Conservation (phyloP, 2,888 invertebrate genomes). For the Drosophila barbarae region DNA sequence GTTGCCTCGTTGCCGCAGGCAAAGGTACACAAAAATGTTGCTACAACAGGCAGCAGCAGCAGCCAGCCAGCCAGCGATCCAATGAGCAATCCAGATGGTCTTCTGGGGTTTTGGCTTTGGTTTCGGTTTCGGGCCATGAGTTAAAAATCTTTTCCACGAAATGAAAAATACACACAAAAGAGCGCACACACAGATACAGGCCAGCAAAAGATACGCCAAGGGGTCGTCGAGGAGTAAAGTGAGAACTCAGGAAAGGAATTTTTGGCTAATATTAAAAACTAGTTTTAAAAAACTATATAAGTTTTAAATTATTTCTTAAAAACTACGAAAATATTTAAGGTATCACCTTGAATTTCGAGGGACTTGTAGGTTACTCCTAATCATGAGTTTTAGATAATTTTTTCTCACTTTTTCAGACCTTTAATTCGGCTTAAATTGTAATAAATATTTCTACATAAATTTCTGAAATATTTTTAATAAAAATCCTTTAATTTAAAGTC, state of each 20-base stretch:
- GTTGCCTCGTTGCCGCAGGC: slow-evolving; percentile 53
- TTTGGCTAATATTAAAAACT: not conserved
- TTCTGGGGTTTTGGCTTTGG: slow-evolving; percentile 36
- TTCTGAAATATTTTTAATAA: not conserved
- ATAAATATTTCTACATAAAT: not conserved
- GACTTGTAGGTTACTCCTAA: too few species aligned
- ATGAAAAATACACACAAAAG: slow-evolving; percentile 66
- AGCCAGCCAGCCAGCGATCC: slow-evolving; percentile 30
- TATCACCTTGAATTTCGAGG: too few species aligned
- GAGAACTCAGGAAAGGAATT: not conserved
- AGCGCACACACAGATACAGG: slow-evolving; percentile 18
- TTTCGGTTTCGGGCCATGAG: slow-evolving; percentile 60
- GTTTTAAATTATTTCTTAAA: not conserved
- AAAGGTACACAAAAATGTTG: slow-evolving; percentile 37
- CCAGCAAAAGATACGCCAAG: slow-evolving; percentile 17
- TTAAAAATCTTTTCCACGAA: slow-evolving; percentile 75
- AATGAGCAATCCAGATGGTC: slow-evolving; percentile 69
- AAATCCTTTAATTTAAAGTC: not conserved
- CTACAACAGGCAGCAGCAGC: slow-evolving; percentile 19
- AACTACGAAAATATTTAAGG: not conserved
- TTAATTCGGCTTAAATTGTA: too few species aligned
- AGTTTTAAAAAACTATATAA: not conserved
- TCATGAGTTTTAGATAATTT: not conserved
- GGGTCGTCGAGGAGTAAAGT: slow-evolving; percentile 6
- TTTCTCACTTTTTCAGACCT: not conserved